These are phyloP conservation scores for Rhinophrynus dorsalis DNA, from an alignment of 2,797 vertebrate species.

Conservation along the genomic window DNA sequence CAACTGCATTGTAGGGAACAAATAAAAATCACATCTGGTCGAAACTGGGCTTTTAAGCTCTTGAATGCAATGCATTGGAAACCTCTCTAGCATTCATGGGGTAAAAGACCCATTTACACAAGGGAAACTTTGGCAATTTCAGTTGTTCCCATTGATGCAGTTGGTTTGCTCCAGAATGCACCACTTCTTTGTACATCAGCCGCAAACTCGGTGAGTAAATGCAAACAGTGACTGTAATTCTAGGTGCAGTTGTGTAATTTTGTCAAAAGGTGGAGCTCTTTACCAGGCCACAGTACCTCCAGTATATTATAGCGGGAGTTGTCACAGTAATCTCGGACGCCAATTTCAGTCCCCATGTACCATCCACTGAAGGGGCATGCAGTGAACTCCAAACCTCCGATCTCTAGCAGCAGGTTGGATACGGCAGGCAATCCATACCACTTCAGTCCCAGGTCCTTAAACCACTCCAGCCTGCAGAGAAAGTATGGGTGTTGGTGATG, in stretches of 20 bases:
- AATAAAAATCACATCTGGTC: too few relatives aligned
- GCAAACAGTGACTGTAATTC: background rate
- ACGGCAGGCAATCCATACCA: constrained; percentile 95
- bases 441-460: constrained; percentile 89
- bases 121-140: too few relatives aligned
- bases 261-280: constrained; percentile 48
- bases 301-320: constrained; percentile 93
- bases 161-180: too few relatives aligned
- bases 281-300: constrained; percentile 74
- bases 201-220: too few relatives aligned
- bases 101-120: too few relatives aligned
- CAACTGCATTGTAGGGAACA: too few relatives aligned
- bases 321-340: constrained; percentile 96
- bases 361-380: constrained; percentile 96
- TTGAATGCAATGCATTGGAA: too few relatives aligned
- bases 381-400: constrained; percentile 91
- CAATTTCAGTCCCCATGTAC: constrained; percentile 99
- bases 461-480: constrained; percentile 85
- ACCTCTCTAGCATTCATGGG: too few relatives aligned
- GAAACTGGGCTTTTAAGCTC: too few relatives aligned
- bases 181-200: too few relatives aligned
- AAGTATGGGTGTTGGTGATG: too few relatives aligned
- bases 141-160: too few relatives aligned
- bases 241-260: background rate
- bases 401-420: constrained; percentile 92